Evolutionary conservation across 2,113 vertebrate genomes (phyloP).

Genomic region (Prochilodus magdalenae): DNA sequence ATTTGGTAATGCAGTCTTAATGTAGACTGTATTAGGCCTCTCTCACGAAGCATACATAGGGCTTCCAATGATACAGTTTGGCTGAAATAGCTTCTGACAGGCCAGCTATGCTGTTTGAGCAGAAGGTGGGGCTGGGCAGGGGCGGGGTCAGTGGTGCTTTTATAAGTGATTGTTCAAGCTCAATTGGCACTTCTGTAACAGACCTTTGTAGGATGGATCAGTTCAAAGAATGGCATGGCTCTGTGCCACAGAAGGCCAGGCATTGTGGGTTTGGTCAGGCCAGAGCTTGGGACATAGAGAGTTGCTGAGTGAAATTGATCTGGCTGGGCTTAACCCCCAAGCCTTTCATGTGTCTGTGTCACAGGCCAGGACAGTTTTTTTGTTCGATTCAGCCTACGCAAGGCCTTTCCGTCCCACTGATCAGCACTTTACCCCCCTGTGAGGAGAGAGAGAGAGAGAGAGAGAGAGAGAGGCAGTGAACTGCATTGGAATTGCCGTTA

Average conservation of each 20-base stretch:
- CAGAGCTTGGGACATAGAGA: slow-evolving; percentile 53
- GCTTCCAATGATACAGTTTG: not conserved
- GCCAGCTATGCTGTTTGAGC: slow-evolving; percentile 7
- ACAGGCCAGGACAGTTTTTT: slow-evolving; percentile 57
- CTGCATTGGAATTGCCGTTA: slow-evolving; percentile 39
- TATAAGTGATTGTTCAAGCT: slow-evolving; percentile 73
- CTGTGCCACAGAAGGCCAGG: slow-evolving; percentile 56
- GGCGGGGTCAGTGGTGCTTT: slow-evolving; percentile 57
- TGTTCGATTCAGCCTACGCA: slow-evolving; percentile 69
- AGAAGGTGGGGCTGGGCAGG: slow-evolving; percentile 1
- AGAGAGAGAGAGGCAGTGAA: slow-evolving; percentile 57
- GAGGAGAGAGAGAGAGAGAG: slow-evolving; percentile 58
- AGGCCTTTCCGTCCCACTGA: slow-evolving; percentile 66
- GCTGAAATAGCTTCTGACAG: not conserved
- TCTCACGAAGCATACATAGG: not conserved
- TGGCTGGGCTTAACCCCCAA: slow-evolving; percentile 57
- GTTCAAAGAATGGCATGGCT: slow-evolving; percentile 69
- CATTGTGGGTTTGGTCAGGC: slow-evolving; percentile 64
- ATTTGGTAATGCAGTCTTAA: not conserved
- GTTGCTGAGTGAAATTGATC: slow-evolving; percentile 72
- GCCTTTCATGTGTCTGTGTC: slow-evolving; percentile 57
- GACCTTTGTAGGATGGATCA: slow-evolving; percentile 71
- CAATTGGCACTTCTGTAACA: slow-evolving; percentile 68
- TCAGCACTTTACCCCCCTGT: slow-evolving; percentile 75
- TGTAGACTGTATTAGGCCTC: not conserved